Conservation (phyloP, 1,140 invertebrate genomes). For the Hesperophylax magnus region DNA sequence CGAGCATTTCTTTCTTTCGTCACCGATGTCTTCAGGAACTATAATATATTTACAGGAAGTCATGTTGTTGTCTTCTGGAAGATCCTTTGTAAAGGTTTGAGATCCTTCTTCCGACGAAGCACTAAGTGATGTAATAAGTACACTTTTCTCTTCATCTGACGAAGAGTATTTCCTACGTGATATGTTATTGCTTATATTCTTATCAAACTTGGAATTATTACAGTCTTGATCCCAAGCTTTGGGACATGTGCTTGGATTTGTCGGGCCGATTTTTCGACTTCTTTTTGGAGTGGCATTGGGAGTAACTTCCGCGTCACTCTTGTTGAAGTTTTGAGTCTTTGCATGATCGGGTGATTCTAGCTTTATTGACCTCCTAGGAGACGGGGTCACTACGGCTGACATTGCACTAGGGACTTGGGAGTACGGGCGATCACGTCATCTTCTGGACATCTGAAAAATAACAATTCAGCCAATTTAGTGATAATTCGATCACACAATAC, state of each 20-base stretch:
- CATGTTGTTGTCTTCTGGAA: conserved; percentile 7
- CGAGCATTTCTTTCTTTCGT: conserved; percentile 12
- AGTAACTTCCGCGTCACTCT: conserved; percentile 15
- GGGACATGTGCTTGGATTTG: neutral
- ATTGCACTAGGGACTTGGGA: neutral
- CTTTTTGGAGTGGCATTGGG: conserved; percentile 14
- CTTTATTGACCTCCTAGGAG: neutral
- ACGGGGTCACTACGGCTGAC: conserved; percentile 10
- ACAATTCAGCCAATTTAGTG: neutral
- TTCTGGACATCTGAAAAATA: conserved; percentile 4
- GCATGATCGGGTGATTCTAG: neutral
- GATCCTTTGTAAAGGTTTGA: neutral
- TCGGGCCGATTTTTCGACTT: conserved; percentile 17
- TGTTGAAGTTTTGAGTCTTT: neutral
- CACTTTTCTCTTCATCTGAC: conserved; percentile 38
- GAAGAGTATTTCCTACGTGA: conserved; percentile 28
- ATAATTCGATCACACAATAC: too few species aligned
- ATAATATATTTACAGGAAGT: conserved; percentile 44
- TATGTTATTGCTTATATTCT: conserved; percentile 23
- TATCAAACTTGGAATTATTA: conserved; percentile 19
- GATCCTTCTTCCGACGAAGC: conserved; percentile 21
- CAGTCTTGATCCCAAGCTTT: conserved; percentile 39
- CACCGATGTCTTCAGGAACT: conserved; percentile 13
- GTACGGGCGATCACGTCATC: neutral
- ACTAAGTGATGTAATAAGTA: conserved; percentile 31